Base-by-base conservation (phyloP, 2,113 vertebrate genomes). In the Hippolais icterina region DNA sequence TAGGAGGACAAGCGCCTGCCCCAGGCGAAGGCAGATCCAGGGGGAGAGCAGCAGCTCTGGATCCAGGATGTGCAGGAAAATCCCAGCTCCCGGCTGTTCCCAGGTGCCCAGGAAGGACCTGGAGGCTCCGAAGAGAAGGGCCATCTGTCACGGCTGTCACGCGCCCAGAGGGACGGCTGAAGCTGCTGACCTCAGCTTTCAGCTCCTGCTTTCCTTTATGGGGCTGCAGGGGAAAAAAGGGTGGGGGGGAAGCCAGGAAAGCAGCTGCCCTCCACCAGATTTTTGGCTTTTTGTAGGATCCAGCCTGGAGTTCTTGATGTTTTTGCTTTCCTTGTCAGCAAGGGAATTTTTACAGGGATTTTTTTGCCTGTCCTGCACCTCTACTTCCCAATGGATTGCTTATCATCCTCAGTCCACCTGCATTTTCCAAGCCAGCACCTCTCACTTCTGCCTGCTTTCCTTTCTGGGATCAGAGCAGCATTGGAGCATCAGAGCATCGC, bases 341-440 rank as follows among this genome's bases (percentile, higher is more conserved):
- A 52, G 0, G 2, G 24, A 31, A 35, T 57, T 47, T 76, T 61
- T n/a, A 17, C 13, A 5, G 8, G 17, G 44, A 18, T 25, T 66
- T 72, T 76, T 87, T 42, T 22, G 1, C 25, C 24, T 53, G 23
- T 37, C 24, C 16, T 5, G 13, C 21, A 33, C 19, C 29, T 42
- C 47, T 11, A 1, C 65, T 61, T 83, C 42, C 53, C 29, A 2
- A 7, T 0, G 10, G 76, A 52, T 56, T 0, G 0, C 37, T 47
- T 29, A 59, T 72, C 28, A 23, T 27, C 44, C 29, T 7, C 24
- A 7, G 28, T 61, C 47, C 7, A 4, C 22, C 57, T 25, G 70
- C 0, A 0, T 22, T 47, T 57, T 35, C 25, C 70, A 29, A 64
- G n/a, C 9, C 23, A 9, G 47, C 10, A 2, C 21, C 19, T 41